Evolutionary conservation across 2,113 vertebrate species (phyloP), one percentile per base, ranked within the genome.

Genomic region (Microcebus jonahi): DNA sequence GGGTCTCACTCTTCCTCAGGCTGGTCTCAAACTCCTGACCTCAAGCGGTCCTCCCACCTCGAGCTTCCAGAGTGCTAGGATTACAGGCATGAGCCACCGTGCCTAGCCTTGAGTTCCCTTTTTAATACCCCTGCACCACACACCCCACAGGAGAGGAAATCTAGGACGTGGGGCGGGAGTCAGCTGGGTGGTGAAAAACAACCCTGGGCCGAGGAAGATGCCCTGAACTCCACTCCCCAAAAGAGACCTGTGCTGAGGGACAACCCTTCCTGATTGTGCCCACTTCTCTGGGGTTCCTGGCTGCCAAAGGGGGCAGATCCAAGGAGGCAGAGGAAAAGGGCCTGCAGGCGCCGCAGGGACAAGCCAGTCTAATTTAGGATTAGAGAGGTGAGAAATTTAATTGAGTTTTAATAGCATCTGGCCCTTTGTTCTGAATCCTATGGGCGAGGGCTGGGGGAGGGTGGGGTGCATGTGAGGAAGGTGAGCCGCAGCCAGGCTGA

Each of bases 371-470:
- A 98, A 97, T 96, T 98, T 97, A 97, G 92, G 96, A 98, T 94
- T 93, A 34, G 76, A 96, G 88, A 92, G 92, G 92, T 86, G 91
- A 97, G 67, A 91, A 55, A 85, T 92, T 97, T 98, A 98, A 98
- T 98, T 97, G 98, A 88, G 88, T 98, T 97, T 97, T 97, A 98
- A 98, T 97, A 97, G 88, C 15, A 0, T 96, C 96, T 97, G 97
- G 90, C 77, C 93, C 81, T 98, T 95, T 96, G 97, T 96, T 97
- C 97, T 95, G 87, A 96, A 92, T 82, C 63, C 71, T 17, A 0
- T 17, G 55, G 80, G 5, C 1, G 0, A 50, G 68, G 45, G 34
- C 48, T 89, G 57, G 86, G 82, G 68, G 68, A 87, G 85, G 93
- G 53, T 11, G 29, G 42, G 53, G 36, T 65, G 34, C 57, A 25